Evolutionary conservation across 2,113 vertebrate species (phyloP).

Genomic region (Triplophysa siluroides): DNA sequence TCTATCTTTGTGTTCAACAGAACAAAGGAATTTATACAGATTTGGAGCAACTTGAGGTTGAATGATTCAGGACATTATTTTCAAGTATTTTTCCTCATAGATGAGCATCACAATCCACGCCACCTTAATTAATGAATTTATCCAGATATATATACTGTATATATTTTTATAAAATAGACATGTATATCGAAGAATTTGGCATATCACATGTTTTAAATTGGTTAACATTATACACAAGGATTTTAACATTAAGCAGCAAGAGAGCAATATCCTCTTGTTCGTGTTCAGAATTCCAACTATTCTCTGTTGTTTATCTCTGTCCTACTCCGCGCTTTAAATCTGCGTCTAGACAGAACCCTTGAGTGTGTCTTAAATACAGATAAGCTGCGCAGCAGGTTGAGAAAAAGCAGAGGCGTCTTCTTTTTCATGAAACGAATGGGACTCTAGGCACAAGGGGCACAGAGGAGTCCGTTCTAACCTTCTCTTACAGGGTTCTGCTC

Average conservation of each 20-base stretch:
- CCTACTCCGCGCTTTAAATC: slow-evolving; percentile 41
- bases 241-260: neutral
- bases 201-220: too few species aligned
- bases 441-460: slow-evolving; percentile 48
- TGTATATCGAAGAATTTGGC: too few species aligned
- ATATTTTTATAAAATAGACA: too few species aligned
- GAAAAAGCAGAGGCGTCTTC: slow-evolving; percentile 29
- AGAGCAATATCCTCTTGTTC: neutral
- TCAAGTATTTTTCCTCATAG: too few species aligned
- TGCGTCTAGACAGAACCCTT: slow-evolving; percentile 52
- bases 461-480: slow-evolving; percentile 59
- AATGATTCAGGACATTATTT: too few species aligned
- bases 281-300: neutral
- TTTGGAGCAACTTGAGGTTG: too few species aligned
- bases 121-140: too few species aligned
- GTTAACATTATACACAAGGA: too few species aligned
- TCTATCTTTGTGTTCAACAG: too few species aligned
- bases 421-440: slow-evolving; percentile 52
- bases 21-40: too few species aligned
- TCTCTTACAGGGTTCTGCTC: slow-evolving; percentile 47
- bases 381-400: slow-evolving; percentile 42
- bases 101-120: too few species aligned
- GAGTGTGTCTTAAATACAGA: slow-evolving; percentile 49
- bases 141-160: too few species aligned
- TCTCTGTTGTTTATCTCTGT: slow-evolving; percentile 26